Conservation (phyloP, 2,113 vertebrate genomes). For the Chaetorhynchus papuensis region DNA sequence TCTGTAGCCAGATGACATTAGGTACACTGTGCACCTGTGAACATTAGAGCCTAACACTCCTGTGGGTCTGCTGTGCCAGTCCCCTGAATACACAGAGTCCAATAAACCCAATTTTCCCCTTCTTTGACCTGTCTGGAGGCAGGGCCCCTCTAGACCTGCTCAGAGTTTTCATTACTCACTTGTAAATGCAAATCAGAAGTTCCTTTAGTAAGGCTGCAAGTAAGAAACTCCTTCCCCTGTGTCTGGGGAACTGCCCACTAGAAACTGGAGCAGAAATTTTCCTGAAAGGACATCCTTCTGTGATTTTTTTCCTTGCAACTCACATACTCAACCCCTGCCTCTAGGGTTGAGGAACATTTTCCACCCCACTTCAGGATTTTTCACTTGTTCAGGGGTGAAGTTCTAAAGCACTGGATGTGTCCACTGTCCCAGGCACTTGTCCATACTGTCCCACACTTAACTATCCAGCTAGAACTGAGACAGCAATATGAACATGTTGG, state of each 20-base stretch:
- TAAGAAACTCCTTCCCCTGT: background rate
- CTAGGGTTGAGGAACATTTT: rapidly evolving
- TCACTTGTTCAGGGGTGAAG: background rate
- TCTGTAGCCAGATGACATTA: background rate
- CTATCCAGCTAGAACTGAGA: background rate
- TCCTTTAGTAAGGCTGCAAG: background rate
- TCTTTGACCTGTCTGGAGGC: background rate
- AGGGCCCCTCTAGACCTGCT: background rate
- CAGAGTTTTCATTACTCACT: background rate
- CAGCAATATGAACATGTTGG: background rate
- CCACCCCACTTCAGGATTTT: background rate
- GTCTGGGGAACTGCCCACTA: background rate
- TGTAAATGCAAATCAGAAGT: background rate
- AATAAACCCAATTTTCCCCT: background rate
- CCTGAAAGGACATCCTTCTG: background rate
- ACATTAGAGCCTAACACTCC: background rate
- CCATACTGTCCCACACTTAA: background rate
- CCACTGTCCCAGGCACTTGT: background rate
- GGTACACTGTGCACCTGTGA: background rate
- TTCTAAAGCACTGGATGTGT: background rate
- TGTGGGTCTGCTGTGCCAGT: background rate
- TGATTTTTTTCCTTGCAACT: background rate
- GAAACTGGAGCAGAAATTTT: background rate
- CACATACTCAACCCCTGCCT: background rate
- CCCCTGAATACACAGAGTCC: background rate